Evolutionary conservation across 2,888 invertebrate genomes (phyloP).

Genomic region (Meteorus cinctellus): DNA sequence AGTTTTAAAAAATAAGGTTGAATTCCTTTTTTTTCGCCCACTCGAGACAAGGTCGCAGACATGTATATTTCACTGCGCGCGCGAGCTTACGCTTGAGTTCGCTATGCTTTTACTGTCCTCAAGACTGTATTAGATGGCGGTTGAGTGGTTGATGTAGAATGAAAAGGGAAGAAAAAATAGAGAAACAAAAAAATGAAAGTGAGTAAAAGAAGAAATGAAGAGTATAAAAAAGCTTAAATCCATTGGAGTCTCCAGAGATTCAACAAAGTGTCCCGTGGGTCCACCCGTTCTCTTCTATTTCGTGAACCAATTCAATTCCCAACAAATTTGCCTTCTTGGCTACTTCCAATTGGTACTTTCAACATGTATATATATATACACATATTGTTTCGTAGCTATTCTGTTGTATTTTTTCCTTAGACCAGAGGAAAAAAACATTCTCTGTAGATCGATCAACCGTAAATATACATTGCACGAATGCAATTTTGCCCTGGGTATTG

Average conservation of each 20-base stretch:
- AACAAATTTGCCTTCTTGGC: slow-evolving; percentile 18
- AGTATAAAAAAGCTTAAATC: slow-evolving; percentile 9
- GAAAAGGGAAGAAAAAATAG: slow-evolving; percentile 16
- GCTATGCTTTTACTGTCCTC: slow-evolving; percentile 22
- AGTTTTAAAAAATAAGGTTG: not conserved
- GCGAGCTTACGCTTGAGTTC: not conserved
- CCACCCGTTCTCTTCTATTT: not conserved
- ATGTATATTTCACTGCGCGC: slow-evolving; percentile 15
- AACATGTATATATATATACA: not conserved
- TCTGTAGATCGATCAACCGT: not conserved
- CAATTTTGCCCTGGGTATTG: slow-evolving; percentile 31
- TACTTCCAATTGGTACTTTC: not conserved
- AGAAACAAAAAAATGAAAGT: not conserved
- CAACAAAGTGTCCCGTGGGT: slow-evolving; percentile 22
- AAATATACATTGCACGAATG: slow-evolving; percentile 30
- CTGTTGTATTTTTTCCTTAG: not conserved
- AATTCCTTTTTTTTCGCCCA: slow-evolving; percentile 26
- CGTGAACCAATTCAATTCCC: slow-evolving; percentile 25
- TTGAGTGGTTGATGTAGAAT: slow-evolving; percentile 29
- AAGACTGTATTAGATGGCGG: slow-evolving; percentile 37
- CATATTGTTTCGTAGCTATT: not conserved
- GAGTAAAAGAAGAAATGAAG: slow-evolving; percentile 20
- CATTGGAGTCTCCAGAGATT: slow-evolving; percentile 5
- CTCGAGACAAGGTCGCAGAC: slow-evolving; percentile 33
- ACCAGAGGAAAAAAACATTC: not conserved